Conservation (phyloP, 2,797 vertebrate species). For the Varecia variegata region DNA sequence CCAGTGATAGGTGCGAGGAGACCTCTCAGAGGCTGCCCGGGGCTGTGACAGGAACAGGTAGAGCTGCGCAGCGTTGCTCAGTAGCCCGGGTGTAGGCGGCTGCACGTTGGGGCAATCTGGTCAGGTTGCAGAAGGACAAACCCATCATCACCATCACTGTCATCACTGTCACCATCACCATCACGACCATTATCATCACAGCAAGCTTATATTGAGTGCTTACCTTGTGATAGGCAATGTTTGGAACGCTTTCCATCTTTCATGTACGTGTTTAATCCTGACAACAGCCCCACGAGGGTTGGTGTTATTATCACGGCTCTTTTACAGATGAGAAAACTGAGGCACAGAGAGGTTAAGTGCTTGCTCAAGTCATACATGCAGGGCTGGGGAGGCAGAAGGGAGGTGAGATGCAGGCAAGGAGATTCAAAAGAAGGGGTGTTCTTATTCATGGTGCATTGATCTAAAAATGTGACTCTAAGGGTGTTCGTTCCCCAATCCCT, state of each 20-base stretch:
- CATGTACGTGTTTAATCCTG: background rate
- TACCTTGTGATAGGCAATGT: background rate
- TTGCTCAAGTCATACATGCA: background rate
- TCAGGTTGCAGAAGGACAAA: background rate
- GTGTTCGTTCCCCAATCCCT: background rate
- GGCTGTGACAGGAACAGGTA: accelerated
- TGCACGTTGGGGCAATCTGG: accelerated
- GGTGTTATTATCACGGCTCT: background rate
- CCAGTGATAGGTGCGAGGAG: accelerated
- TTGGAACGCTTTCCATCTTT: background rate
- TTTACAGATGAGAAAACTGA: background rate
- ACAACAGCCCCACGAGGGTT: background rate
- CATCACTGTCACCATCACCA: background rate
- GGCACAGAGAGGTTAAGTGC: background rate
- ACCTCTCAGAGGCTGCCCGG: background rate
- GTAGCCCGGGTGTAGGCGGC: background rate
- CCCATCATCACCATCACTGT: background rate
- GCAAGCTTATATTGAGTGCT: background rate
- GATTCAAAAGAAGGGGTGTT: background rate
- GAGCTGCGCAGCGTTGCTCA: accelerated
- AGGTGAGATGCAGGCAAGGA: background rate
- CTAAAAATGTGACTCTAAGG: background rate
- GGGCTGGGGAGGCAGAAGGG: background rate
- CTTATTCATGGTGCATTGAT: background rate
- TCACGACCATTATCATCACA: background rate